Base-by-base conservation (phyloP, 2,797 vertebrate species). In the Sarcoramphus papa region DNA sequence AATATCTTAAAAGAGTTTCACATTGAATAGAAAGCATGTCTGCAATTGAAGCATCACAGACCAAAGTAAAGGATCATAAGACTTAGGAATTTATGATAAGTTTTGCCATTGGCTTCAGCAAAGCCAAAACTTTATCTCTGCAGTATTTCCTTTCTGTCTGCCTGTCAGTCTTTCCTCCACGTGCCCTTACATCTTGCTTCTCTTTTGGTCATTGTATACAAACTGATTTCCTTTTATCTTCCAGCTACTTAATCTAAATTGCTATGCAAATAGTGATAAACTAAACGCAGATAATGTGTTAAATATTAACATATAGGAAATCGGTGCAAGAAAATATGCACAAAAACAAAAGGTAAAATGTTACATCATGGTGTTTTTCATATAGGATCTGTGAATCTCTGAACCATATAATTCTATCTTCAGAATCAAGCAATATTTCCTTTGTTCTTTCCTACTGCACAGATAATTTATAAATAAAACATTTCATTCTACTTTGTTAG, bases 371-470 rank as follows among this genome's bases (percentile, higher is more conserved):
- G 8, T 14, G 27, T 17, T 92, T 80, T 96, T 57, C 72, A 51
- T 23, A 45, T 3, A 69, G 4, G 27, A 70, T 27, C 41, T 45
- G 25, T 56, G n/a, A 65, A 59, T 70, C 45, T 83, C 73, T 54
- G 68, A 93, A 94, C 21, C n/a, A 92, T 47, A 48, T 62, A 96
- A 94, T 84, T 83, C 12, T 57, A 15, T 92, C 65, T 91, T 65
- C 9, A 1, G 80, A 92, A 96, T 81, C 51, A 85, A 64, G 17
- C 7, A 78, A 30, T 95, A 82, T 84, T 95, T 85, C 57, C 51
- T 90, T 95, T 95, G 47, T 67, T 95, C 45, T 75, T 96, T 87
- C 92, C 96, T 97, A 77, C 41, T 87, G 60, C 45, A 65, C 13
- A 67, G 47, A 92, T 82, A 69, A 90, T 51, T 88, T 78, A 64